Base-by-base conservation (phyloP, 2,797 vertebrate genomes). In the Lagocephalus sceleratus region DNA sequence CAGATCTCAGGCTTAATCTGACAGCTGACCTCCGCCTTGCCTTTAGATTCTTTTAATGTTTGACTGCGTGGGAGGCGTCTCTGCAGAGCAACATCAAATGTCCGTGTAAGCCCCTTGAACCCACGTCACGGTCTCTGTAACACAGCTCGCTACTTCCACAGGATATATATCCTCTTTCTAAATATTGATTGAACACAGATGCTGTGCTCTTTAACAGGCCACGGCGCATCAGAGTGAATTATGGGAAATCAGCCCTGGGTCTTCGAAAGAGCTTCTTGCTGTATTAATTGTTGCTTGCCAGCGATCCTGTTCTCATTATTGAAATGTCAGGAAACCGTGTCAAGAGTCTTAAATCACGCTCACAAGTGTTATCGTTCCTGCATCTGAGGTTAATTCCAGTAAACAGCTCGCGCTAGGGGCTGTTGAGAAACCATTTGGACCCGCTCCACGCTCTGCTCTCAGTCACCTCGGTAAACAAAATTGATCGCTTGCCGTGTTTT, bases 401-500 rank as follows among this genome's bases (percentile, higher is more conserved):
- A 57, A 74, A 73, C 39, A 20, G 60, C 46, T 76, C 75, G 39
- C 65, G 45, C 72, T 56, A 38, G 56, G 52, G 51, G 38, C 63
- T 82, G 78, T 87, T 85, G 81, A 63, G 78, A 83, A 87, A 90
- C 63, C 54, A 20, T 59, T 79, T 73, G 53, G 79, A 76, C 22
- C 49, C 21, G 19, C 58, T 81, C 81, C 76, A 83, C 20, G 23
- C 29, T 83, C 53, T 54, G 67, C 65, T 53, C 52, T 68, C 42
- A 49, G 57, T 64, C 15, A 46, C 47, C 40, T 22, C 54, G 5
- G 9, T n/a, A 42, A 17, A 48, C 68, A 81, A 61, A 63, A 49
- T 75, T 58, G 42, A 51, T 54, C 53, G 25, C 51, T 42, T 42
- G 6, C 17, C 19, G 9, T 42, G 6, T 42, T 19, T 42, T 59